These are phyloP conservation scores for Champsocephalus esox DNA, from an alignment of 2,797 vertebrate species.

Conservation along the genomic window DNA sequence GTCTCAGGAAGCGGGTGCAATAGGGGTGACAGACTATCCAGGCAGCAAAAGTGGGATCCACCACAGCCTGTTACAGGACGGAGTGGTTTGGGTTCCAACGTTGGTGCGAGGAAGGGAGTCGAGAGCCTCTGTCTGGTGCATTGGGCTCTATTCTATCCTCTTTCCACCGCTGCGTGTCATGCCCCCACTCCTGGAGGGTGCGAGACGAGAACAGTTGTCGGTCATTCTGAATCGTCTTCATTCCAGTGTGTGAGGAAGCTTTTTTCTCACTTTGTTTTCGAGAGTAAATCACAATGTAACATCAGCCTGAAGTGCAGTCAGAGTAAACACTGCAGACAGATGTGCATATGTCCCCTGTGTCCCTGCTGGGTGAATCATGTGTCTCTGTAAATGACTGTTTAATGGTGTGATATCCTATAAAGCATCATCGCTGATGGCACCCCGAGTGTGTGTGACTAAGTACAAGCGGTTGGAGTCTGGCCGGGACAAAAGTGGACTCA, in stretches of 20 bases:
- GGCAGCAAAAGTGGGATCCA: too few species aligned
- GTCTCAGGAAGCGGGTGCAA: too few species aligned
- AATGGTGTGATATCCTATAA: slow-evolving; percentile 57
- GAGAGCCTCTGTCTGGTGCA: too few species aligned
- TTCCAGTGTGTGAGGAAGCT: neutral
- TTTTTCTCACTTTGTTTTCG: neutral
- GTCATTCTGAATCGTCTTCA: neutral
- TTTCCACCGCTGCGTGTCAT: too few species aligned
- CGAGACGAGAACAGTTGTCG: too few species aligned
- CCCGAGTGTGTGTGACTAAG: slow-evolving; percentile 26
- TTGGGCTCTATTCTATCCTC: too few species aligned
- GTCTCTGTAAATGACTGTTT: slow-evolving; percentile 48
- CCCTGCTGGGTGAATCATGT: slow-evolving; percentile 50
- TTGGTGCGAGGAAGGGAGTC: too few species aligned
- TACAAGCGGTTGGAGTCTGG: slow-evolving; percentile 8
- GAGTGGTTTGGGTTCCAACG: too few species aligned
- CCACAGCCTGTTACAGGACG: too few species aligned
- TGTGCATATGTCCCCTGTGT: slow-evolving; percentile 54
- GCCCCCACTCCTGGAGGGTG: too few species aligned
- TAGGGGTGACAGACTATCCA: too few species aligned
- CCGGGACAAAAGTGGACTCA: neutral
- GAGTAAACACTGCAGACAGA: slow-evolving; percentile 47
- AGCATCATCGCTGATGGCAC: slow-evolving; percentile 46
- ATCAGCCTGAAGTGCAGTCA: slow-evolving; percentile 21
- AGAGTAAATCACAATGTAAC: slow-evolving; percentile 31